phyloP scores from a whole-genome alignment of 2,113 vertebrate species.

The Brienomyrus longianalis region DNA sequence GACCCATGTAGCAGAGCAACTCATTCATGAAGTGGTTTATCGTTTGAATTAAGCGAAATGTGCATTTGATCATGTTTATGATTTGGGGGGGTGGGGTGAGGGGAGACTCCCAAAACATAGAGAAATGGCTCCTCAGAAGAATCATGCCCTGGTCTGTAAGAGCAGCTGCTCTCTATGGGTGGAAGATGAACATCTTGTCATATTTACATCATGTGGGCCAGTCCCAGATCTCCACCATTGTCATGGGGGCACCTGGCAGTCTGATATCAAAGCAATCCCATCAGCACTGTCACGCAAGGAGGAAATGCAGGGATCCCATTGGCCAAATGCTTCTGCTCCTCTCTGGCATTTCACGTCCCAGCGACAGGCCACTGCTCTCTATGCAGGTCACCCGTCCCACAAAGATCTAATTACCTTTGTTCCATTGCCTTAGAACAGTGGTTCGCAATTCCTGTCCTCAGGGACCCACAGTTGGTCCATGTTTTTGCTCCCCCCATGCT shows the following conservation, averaged over 20 bases:
- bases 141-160: conserved; percentile 8
- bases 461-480: neutral
- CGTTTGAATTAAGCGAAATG: neutral
- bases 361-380: conserved; percentile 61
- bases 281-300: conserved; percentile 70
- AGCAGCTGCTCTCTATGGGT: conserved; percentile 12
- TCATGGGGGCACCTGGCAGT: conserved; percentile 64
- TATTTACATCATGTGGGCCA: conserved; percentile 55
- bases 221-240: conserved; percentile 64
- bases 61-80: neutral
- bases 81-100: neutral
- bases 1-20: neutral
- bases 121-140: neutral
- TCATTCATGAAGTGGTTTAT: neutral
- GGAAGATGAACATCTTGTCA: conserved; percentile 43
- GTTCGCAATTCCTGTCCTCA: neutral
- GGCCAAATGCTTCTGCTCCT: conserved; percentile 58
- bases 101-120: neutral
- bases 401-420: conserved; percentile 41
- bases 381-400: conserved; percentile 55
- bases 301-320: conserved; percentile 58
- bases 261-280: conserved; percentile 65
- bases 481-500: neutral
- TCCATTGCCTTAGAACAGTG: conserved; percentile 35
- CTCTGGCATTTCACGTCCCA: conserved; percentile 68